These are phyloP conservation scores for Trachelus tabidus DNA, from an alignment of 2,888 invertebrate species.

Conservation along the genomic window DNA sequence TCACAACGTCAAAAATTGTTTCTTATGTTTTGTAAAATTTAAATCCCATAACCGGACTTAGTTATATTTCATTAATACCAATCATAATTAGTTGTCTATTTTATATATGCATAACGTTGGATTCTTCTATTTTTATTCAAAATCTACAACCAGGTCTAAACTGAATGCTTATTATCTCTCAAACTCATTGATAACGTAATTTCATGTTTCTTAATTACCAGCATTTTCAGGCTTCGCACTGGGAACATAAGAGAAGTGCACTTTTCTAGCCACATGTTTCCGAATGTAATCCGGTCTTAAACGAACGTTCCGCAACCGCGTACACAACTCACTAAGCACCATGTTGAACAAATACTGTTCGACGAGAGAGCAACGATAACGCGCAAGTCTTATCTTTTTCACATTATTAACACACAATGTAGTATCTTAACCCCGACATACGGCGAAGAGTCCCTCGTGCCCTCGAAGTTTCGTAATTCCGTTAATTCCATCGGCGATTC, in stretches of 20 bases:
- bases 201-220: conserved; percentile 34
- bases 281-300: conserved; percentile 19
- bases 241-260: conserved; percentile 55
- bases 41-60: not conserved
- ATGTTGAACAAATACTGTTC: conserved; percentile 46
- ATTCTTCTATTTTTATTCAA: no score
- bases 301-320: conserved; percentile 33
- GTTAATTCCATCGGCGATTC: not conserved
- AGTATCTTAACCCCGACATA: conserved; percentile 20
- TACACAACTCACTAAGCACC: conserved; percentile 50
- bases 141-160: no score
- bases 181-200: not conserved
- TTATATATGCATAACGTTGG: not conserved
- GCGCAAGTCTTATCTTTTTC: conserved; percentile 37
- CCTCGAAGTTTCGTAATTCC: not conserved
- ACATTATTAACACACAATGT: conserved; percentile 55
- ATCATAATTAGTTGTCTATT: not conserved
- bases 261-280: conserved; percentile 36
- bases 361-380: conserved; percentile 33
- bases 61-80: not conserved
- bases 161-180: no score
- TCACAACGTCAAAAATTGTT: not conserved
- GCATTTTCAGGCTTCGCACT: conserved; percentile 33
- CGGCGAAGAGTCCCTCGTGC: not conserved
- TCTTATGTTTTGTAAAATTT: not conserved